A percentile compares a stretch with the other conserved stretches of the same genome.
These are phyloP conservation scores for Cyclopterus lumpus DNA, from an alignment of 2,797 vertebrate genomes.

Conservation along the genomic window DNA sequence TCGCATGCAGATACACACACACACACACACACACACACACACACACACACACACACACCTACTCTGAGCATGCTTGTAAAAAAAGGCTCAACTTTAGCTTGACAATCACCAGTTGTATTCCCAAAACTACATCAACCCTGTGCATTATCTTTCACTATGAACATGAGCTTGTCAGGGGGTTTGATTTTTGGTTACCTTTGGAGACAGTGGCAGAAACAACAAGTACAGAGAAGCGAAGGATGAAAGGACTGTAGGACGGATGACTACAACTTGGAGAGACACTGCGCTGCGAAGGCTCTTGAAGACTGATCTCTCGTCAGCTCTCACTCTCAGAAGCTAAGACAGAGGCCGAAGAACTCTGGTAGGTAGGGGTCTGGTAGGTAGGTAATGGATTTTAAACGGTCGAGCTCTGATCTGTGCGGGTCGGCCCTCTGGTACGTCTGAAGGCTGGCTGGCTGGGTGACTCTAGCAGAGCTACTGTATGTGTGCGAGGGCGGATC, in stretches of 20 bases:
- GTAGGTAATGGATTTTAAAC: conserved; percentile 78
- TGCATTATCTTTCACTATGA: conserved; percentile 77
- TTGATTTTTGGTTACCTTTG: conserved; percentile 87
- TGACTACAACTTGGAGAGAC: conserved; percentile 86
- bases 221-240: conserved; percentile 89
- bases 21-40: conserved; percentile 40
- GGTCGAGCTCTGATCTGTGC: conserved; percentile 79
- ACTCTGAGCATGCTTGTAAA: conserved; percentile 70
- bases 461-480: conserved; percentile 83
- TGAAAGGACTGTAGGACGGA: conserved; percentile 83
- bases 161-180: conserved; percentile 78
- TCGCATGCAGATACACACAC: conserved; percentile 38
- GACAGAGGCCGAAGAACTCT: conserved; percentile 84
- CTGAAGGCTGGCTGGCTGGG: conserved; percentile 77
- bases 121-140: conserved; percentile 65
- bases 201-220: conserved; percentile 88
- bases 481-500: conserved; percentile 82
- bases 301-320: conserved; percentile 89
- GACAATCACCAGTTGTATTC: conserved; percentile 26
- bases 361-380: conserved; percentile 79
- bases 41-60: conserved; percentile 27
- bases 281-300: conserved; percentile 84
- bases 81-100: conserved; percentile 68
- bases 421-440: conserved; percentile 80
- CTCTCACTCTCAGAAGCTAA: conserved; percentile 87